Conservation (phyloP, 2,113 vertebrate species). For the Nanger granti region DNA sequence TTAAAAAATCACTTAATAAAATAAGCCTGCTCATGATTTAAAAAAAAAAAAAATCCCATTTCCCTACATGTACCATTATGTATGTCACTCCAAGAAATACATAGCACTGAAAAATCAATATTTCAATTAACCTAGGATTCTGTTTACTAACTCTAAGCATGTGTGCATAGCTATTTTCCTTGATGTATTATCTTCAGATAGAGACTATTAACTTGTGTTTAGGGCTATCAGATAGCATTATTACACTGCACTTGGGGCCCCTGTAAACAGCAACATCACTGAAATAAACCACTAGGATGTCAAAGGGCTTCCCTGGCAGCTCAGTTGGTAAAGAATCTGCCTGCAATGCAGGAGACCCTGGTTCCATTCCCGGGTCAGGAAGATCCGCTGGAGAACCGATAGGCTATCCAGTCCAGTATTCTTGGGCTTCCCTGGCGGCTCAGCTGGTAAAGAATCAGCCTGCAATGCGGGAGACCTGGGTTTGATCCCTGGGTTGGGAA, state of each 20-base stretch:
- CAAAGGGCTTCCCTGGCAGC: fast-evolving
- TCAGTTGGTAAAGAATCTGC: background rate
- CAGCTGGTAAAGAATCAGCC: background rate
- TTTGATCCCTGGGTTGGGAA: background rate
- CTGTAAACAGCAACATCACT: background rate
- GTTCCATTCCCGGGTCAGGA: fast-evolving
- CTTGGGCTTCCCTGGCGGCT: background rate
- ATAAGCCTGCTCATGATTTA: background rate
- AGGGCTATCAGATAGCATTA: background rate
- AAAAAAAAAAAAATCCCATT: background rate
- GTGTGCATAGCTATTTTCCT: background rate
- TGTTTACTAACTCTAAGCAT: background rate
- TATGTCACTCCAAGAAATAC: background rate
- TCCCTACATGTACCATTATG: fast-evolving
- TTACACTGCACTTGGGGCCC: background rate
- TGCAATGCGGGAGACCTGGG: background rate
- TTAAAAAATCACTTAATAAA: background rate
- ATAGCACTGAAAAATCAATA: background rate
- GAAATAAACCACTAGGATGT: background rate
- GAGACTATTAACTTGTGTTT: background rate
- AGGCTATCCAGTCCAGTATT: background rate
- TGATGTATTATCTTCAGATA: background rate
- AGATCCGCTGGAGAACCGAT: fast-evolving
- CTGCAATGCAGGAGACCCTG: background rate
- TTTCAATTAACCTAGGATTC: background rate